These are phyloP conservation scores for Rhyacichthys aspro DNA, from an alignment of 2,797 vertebrate species.

Conservation along the genomic window DNA sequence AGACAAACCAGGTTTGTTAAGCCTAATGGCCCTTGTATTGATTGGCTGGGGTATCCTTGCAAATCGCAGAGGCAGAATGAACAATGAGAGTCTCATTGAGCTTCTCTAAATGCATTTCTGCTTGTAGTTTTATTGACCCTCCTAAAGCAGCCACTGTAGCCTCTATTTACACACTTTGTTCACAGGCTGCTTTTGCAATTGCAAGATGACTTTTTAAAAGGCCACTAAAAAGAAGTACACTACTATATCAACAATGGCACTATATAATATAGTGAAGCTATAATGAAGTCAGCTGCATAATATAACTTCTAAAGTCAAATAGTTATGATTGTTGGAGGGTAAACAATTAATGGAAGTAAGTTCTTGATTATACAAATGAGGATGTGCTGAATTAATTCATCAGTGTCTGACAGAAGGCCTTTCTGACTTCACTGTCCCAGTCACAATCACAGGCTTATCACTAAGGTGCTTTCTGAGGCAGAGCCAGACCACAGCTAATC, in stretches of 20 bases:
- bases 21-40: slow-evolving; percentile 81
- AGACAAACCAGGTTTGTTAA: slow-evolving; percentile 77
- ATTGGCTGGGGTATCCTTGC: slow-evolving; percentile 70
- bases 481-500: slow-evolving; percentile 63
- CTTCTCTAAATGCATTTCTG: slow-evolving; percentile 69
- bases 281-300: slow-evolving; percentile 31
- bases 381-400: slow-evolving; percentile 43
- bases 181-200: slow-evolving; percentile 59
- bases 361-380: slow-evolving; percentile 46
- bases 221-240: slow-evolving; percentile 26
- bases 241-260: slow-evolving; percentile 4
- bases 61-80: slow-evolving; percentile 64
- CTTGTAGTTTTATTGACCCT: slow-evolving; percentile 74
- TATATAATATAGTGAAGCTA: slow-evolving; percentile 24
- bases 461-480: slow-evolving; percentile 38
- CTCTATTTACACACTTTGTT: slow-evolving; percentile 70
- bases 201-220: slow-evolving; percentile 45
- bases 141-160: slow-evolving; percentile 40
- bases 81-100: slow-evolving; percentile 68
- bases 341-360: slow-evolving; percentile 43
- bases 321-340: slow-evolving; percentile 19
- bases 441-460: slow-evolving; percentile 43
- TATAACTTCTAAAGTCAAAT: slow-evolving; percentile 17
- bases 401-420: slow-evolving; percentile 26
- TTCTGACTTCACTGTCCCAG: slow-evolving; percentile 42